Percentiles rank a stretch among this genome's conserved stretches.
These are phyloP conservation scores for Amiota minor DNA, from an alignment of 2,888 invertebrate species.

Conservation along the genomic window DNA sequence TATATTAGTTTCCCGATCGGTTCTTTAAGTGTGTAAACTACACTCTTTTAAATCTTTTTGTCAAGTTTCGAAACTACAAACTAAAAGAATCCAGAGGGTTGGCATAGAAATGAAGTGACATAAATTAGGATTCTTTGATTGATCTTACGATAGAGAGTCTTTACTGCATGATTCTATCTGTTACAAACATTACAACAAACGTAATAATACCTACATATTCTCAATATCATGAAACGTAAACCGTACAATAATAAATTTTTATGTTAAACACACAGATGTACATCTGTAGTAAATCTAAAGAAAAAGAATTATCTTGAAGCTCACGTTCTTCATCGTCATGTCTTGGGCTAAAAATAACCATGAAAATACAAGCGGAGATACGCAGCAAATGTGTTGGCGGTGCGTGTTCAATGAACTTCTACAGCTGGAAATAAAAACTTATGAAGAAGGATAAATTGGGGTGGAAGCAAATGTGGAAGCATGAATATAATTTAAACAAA, in stretches of 20 bases:
- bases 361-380: constrained; percentile 31
- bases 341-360: constrained; percentile 50
- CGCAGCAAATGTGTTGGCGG: constrained; percentile 8
- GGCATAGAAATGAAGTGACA: no score
- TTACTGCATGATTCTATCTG: no score
- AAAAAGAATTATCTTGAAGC: constrained; percentile 22
- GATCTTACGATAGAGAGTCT: no score
- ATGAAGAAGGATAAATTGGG: neutral
- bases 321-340: constrained; percentile 34
- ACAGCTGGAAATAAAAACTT: neutral
- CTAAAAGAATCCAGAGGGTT: no score
- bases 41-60: no score
- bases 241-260: constrained; percentile 40
- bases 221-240: neutral
- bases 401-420: constrained; percentile 45
- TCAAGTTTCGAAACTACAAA: no score
- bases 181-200: no score
- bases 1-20: no score
- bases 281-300: constrained; percentile 25
- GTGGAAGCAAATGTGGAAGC: neutral
- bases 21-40: no score
- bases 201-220: no score
- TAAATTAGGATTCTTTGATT: no score
- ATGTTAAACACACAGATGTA: constrained; percentile 31
- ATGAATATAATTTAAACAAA: no score